These are phyloP conservation scores for Spheniscus mendiculus DNA, from an alignment of 2,113 vertebrate genomes.

Conservation along the genomic window DNA sequence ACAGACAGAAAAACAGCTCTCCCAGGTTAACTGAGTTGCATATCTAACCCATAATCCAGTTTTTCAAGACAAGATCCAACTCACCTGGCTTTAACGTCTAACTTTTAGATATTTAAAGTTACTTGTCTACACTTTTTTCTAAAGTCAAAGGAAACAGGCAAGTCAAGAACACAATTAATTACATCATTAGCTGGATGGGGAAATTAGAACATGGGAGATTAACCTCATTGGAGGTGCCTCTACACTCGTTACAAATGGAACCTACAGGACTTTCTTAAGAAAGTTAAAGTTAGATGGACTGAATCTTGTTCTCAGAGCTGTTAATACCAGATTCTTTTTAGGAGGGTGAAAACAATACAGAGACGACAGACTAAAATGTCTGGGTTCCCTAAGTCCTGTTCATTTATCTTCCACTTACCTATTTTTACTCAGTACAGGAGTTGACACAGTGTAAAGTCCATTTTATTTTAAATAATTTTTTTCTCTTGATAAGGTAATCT, in stretches of 20 bases:
- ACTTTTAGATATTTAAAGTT: background rate
- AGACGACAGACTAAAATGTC: background rate
- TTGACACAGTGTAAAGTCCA: background rate
- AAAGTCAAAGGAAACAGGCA: background rate
- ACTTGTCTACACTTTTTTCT: background rate
- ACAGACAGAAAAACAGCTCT: background rate
- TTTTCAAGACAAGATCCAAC: background rate
- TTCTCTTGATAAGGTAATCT: background rate
- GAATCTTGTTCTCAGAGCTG: background rate
- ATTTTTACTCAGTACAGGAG: background rate
- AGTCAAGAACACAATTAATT: background rate
- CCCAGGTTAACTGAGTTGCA: background rate
- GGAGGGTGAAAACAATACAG: background rate
- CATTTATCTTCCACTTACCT: background rate
- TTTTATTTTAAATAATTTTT: background rate
- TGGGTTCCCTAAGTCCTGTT: background rate
- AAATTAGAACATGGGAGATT: background rate
- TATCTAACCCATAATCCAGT: background rate
- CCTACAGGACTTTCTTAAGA: background rate
- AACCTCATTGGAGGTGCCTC: background rate
- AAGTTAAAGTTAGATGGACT: background rate
- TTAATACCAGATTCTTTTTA: background rate
- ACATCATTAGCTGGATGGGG: background rate
- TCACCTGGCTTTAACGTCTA: background rate
- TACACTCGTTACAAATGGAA: background rate